These are phyloP conservation scores for Tachysurus fulvidraco DNA, from an alignment of 2,113 vertebrate genomes.

Conservation along the genomic window DNA sequence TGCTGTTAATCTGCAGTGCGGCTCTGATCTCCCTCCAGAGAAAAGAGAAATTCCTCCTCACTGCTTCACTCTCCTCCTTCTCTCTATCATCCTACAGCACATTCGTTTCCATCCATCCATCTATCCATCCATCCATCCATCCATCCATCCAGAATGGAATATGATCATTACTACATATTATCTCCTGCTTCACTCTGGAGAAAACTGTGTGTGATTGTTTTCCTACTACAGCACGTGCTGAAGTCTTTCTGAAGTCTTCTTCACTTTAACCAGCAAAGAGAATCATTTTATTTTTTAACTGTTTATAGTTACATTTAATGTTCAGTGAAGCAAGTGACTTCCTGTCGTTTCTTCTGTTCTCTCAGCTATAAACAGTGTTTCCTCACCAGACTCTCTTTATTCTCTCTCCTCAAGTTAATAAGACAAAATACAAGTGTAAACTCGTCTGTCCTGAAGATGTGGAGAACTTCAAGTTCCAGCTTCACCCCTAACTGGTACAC, in stretches of 20 bases:
- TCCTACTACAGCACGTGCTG: background rate
- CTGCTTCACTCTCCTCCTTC: background rate
- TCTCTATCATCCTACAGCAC: conserved; percentile 14
- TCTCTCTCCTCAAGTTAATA: background rate
- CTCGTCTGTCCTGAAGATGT: too few relatives aligned
- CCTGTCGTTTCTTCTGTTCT: background rate
- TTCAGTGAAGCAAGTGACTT: background rate
- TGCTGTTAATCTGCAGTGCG: conserved; percentile 54
- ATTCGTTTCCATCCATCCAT: background rate
- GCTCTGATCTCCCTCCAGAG: conserved; percentile 50
- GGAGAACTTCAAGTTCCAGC: background rate
- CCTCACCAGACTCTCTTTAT: background rate
- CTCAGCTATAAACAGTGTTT: background rate
- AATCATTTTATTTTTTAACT: background rate
- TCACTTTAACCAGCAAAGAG: background rate
- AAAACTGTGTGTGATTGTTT: background rate
- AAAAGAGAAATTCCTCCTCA: conserved; percentile 38
- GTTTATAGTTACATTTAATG: background rate
- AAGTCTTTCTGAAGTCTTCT: background rate
- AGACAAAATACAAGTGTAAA: background rate
- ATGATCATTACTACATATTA: background rate
- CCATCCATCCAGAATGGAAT: too few relatives aligned
- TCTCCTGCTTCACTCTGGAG: background rate
- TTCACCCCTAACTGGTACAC: background rate
- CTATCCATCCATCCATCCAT: background rate